Percentiles rank a stretch among this genome's conserved stretches.
Evolutionary conservation across 2,113 vertebrate genomes (phyloP).

Genomic region (Hyperopisus bebe): DNA sequence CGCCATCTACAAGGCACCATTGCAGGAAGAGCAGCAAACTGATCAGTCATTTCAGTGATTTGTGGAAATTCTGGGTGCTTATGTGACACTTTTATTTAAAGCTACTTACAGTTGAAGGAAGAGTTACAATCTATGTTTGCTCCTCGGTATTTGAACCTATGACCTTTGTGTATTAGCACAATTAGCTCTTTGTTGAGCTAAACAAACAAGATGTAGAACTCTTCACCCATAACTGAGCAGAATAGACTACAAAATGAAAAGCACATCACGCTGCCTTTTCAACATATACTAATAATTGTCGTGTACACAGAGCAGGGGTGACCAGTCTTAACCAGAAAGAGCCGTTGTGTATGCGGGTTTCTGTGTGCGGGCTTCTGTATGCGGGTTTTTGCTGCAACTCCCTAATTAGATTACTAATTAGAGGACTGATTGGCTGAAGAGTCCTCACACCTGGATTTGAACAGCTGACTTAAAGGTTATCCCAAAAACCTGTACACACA

Average conservation of each 20-base stretch:
- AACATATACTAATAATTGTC: not conserved
- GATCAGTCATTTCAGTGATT: not conserved
- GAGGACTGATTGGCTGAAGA: not conserved
- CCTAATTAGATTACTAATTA: not conserved
- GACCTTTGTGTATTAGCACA: not conserved
- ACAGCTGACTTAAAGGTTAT: not conserved
- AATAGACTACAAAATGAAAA: not conserved
- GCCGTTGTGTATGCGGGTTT: not conserved
- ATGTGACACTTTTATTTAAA: not conserved
- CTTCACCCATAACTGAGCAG: not conserved
- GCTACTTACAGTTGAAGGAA: not conserved
- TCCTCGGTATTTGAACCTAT: not conserved
- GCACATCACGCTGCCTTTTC: not conserved
- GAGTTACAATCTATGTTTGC: not conserved
- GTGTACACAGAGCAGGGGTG: not conserved
- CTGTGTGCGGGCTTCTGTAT: not conserved
- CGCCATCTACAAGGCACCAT: not conserved
- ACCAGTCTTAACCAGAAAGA: not conserved
- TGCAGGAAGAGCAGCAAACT: not conserved
- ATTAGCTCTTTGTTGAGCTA: not conserved
- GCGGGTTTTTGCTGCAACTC: too few relatives aligned
- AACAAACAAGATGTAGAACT: not conserved
- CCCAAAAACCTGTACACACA: not conserved
- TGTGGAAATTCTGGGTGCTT: not conserved
- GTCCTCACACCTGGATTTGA: not conserved